Base-by-base conservation (phyloP, 2,797 vertebrate species). In the Carapus acus region DNA sequence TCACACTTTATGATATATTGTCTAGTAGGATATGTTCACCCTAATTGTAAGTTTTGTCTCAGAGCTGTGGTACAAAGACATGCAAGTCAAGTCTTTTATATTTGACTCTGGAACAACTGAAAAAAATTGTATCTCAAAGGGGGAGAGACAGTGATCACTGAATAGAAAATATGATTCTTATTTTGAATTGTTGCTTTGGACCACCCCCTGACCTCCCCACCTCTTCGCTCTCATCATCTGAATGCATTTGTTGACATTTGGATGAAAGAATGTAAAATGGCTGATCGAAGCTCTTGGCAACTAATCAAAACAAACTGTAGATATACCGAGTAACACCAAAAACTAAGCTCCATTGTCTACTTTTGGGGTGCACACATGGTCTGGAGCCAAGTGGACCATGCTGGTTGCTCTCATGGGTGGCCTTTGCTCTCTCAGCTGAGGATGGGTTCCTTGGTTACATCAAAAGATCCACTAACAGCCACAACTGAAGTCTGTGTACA, bases 391-490 rank as follows among this genome's bases (percentile, higher is more conserved):
- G 59, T 60, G 24, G 33, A 33, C 21, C 4, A 23, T n/a, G 46
- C 17, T 29, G 21, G 24, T 49, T 34, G 58, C 18, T 13, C 38
- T 56, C 54, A 24, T 16, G 38, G 27, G 12, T 58, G 58, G 49
- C 58, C 43, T 56, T 58, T 58, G 15, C 20, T 20, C 24, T 12
- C 8, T 70, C 72, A 67, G 62, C 55, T 17, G 60, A 16, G 22
- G 74, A 60, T 72, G 47, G 65, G 66, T 21, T 46, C 56, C 38
- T 49, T 54, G 43, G 40, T 45, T 27, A 69, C 70, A 73, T 1
- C 18, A 34, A 69, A 75, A 71, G 33, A 63, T 65, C 41, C 44
- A 62, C 43, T 58, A 37, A 65, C 42, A 69, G 64, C 38, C 54
- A 34, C 69, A 51, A 20, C 49, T 41, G 33, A 12, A 3, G 27